Conservation (phyloP, 1,140 invertebrate genomes). For the Camponotus pennsylvanicus region DNA sequence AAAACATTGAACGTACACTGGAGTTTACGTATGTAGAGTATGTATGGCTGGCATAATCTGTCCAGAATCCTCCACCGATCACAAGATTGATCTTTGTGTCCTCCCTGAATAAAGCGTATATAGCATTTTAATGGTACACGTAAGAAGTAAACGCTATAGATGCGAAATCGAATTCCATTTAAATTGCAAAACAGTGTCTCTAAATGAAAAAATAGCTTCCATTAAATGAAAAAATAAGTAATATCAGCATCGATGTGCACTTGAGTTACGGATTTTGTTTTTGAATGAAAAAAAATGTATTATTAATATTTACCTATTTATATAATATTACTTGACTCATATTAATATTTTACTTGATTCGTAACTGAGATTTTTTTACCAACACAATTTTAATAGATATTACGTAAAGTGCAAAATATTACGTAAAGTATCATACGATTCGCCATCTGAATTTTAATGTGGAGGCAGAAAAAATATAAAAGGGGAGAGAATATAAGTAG, state of each 20-base stretch:
- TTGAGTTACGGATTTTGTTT: background rate
- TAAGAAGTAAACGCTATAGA: background rate
- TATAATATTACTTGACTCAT: background rate
- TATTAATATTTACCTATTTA: too few species aligned
- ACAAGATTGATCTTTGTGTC: background rate
- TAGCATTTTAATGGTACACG: background rate
- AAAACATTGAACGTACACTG: background rate
- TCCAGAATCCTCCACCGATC: background rate
- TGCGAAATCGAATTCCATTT: background rate
- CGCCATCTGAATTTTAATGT: too few species aligned
- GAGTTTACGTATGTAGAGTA: background rate
- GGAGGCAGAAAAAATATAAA: too few species aligned
- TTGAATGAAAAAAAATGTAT: background rate
- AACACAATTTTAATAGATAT: too few species aligned
- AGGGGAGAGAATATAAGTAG: too few species aligned
- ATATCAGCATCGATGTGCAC: background rate
- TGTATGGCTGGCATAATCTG: background rate
- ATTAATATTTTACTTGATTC: too few species aligned
- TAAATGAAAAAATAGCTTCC: slow-evolving; percentile 1
- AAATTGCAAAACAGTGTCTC: background rate
- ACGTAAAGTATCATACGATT: too few species aligned
- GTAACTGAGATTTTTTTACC: too few species aligned
- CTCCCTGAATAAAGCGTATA: background rate
- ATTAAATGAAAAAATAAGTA: background rate
- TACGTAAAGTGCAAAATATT: too few species aligned